These are phyloP conservation scores for Araneus ventricosus DNA, from an alignment of 1,140 invertebrate species.

Conservation along the genomic window DNA sequence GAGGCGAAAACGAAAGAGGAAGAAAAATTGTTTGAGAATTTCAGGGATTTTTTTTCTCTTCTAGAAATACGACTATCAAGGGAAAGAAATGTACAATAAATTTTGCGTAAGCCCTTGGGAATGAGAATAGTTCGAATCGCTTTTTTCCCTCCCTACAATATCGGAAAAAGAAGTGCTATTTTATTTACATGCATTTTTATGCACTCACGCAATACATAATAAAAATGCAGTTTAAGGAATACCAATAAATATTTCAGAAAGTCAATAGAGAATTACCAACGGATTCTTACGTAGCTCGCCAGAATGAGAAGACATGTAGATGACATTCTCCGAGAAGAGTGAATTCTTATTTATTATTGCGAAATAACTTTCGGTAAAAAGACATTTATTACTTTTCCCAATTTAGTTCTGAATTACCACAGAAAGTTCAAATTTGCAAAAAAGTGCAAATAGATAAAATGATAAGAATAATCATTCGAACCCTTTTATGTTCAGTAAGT, in stretches of 20 bases:
- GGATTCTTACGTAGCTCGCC: too few species aligned
- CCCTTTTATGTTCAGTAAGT: too few species aligned
- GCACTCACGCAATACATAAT: background rate
- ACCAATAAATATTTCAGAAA: background rate
- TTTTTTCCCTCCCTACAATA: background rate
- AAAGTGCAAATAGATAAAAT: too few species aligned
- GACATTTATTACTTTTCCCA: too few species aligned
- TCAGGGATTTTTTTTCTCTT: background rate
- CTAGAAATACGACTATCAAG: background rate
- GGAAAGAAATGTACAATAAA: conserved; percentile 15
- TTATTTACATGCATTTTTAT: background rate
- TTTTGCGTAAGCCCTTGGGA: background rate
- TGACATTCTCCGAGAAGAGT: too few species aligned
- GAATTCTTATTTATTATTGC: too few species aligned
- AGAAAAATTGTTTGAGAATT: conserved; percentile 18
- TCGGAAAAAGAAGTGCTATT: background rate
- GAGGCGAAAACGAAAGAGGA: conserved; percentile 1
- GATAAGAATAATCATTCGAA: too few species aligned
- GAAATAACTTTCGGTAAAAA: too few species aligned
- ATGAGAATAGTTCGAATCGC: background rate
- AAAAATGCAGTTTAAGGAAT: background rate
- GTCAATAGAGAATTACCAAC: background rate
- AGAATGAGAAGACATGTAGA: too few species aligned
- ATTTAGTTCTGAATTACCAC: too few species aligned
- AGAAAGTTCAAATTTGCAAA: too few species aligned